These are phyloP conservation scores for Alviniconcha strummeri DNA, from an alignment of 2,888 invertebrate species.

Conservation along the genomic window DNA sequence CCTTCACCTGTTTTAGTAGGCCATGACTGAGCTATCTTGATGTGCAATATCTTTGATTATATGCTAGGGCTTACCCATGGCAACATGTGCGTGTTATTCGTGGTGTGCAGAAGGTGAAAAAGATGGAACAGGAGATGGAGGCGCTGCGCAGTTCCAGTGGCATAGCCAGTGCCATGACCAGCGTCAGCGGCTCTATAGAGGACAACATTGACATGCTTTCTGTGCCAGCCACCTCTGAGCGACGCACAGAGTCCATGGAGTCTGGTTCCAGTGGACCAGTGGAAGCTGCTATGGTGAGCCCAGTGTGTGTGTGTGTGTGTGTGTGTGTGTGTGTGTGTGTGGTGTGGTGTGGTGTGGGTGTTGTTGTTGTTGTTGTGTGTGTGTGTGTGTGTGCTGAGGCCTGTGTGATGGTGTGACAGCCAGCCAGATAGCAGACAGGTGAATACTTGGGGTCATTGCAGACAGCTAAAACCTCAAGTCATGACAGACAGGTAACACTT, in stretches of 20 bases:
- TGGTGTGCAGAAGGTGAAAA: constrained; percentile 57
- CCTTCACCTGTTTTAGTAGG: too few species aligned
- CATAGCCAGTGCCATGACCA: constrained; percentile 37
- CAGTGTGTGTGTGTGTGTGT: constrained; percentile 9
- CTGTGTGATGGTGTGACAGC: too few species aligned
- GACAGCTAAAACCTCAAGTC: too few species aligned
- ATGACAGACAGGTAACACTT: too few species aligned
- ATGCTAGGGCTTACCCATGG: too few species aligned
- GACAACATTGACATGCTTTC: constrained; percentile 54
- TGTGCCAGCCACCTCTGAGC: constrained; percentile 32
- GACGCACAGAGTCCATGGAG: constrained; percentile 42
- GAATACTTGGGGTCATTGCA: neutral
- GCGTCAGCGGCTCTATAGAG: constrained; percentile 55
- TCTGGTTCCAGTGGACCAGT: constrained; percentile 36
- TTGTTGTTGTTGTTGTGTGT: neutral
- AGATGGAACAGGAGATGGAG: constrained; percentile 59
- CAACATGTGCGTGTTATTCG: neutral
- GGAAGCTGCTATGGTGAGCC: constrained; percentile 42
- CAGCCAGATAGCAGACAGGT: too few species aligned
- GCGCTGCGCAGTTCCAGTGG: constrained; percentile 38
- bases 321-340: neutral
- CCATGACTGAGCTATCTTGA: too few species aligned
- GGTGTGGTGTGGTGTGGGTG: neutral
- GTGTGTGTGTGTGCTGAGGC: too few species aligned
- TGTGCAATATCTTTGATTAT: too few species aligned